Evolutionary conservation across 2,797 vertebrate genomes (phyloP), one percentile per base, ranked within the genome.

Genomic region (Bradypodion ventrale): DNA sequence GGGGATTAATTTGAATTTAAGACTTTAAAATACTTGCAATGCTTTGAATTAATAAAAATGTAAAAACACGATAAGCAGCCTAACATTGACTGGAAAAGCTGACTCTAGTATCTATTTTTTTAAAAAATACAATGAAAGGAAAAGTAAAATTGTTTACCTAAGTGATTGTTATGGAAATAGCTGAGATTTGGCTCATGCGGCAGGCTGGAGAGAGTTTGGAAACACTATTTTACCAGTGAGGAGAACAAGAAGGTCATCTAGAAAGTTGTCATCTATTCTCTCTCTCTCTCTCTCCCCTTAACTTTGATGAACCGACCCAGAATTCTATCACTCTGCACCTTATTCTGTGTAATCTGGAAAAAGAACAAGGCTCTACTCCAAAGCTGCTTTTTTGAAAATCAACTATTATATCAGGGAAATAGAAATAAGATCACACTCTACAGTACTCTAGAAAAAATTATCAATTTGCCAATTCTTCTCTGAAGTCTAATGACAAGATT

Each of bases 31-130:
- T 72, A 81, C 44, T 42, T 62, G 13, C 65, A 37, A 37, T 78
- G 44, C 65, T 70, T 83, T 44, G 59, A 78, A 84, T 49, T 60
- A 79, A 66, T 21, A 63, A 75, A 63, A 46, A 19, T 78, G 32
- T 73, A 44, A 62, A 46, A 78, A 78, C 32, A 25, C 52, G 32
- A 16, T 72, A 49, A 72, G 13, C 66, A 23, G 25, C 42, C 23
- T 72, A 60, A 77, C 37, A 76, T 21, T 37, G 49, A 37, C 37
- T 4, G 78, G 19, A 63, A 6, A 78, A 9, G 29, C 40, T 77
- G 56, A 59, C 42, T 44, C 40, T 35, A 60, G n/a, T 83, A 52
- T 32, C 27, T n/a, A 76, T 15, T 76, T 49, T 63, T 0, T 10
- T 4, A n/a, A 32, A 44, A 46, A 65, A 46, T 8, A 65, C 4